Base-by-base conservation (phyloP, 2,113 vertebrate genomes). In the Leptosomus discolor region DNA sequence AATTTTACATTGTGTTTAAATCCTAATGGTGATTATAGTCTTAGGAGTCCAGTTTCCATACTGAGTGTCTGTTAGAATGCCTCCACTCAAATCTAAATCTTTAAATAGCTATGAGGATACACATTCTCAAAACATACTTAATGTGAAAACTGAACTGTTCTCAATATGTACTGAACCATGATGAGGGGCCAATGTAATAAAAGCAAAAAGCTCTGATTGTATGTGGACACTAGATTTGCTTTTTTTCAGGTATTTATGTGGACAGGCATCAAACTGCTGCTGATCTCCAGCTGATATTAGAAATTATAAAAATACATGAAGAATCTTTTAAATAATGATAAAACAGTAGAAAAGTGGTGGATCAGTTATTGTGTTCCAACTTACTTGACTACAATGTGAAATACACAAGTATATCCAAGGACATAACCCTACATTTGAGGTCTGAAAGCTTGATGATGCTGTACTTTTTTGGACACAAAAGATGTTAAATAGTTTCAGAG, bases 401-500 rank as follows among this genome's bases (percentile, higher is more conserved):
- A 58, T 53, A 15, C 16, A 51, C 61, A 65, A 80, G 63, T 89
- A 53, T 43, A 75, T 64, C 26, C 30, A 84, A 79, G 39, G 81
- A 85, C 23, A 68, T 51, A 90, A 39, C 19, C 41, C 8, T 48
- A 26, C 19, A 5, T 95, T 90, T 79, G 79, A 58, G 11, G 8
- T 68, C 74, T 91, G 57, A 82, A 60, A 85, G 37, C 53, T 82
- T 92, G 67, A 93, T 84, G 64, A 36, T 81, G 54, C 6, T 73
- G 46, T 89, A 34, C 36, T 56, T 90, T 85, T 90, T 85, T 43
- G n/a, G 50, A 81, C 71, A 92, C 61, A 84, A 94, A 96, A 96
- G 57, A 61, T 87, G 60, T 94, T 97, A 91, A 97, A 95, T 94
- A 94, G 34, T 84, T 90, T 67, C 43, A 81, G 79, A 94, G 76